phyloP scores from a whole-genome alignment of 2,113 vertebrate genomes.

The Lontra canadensis region DNA sequence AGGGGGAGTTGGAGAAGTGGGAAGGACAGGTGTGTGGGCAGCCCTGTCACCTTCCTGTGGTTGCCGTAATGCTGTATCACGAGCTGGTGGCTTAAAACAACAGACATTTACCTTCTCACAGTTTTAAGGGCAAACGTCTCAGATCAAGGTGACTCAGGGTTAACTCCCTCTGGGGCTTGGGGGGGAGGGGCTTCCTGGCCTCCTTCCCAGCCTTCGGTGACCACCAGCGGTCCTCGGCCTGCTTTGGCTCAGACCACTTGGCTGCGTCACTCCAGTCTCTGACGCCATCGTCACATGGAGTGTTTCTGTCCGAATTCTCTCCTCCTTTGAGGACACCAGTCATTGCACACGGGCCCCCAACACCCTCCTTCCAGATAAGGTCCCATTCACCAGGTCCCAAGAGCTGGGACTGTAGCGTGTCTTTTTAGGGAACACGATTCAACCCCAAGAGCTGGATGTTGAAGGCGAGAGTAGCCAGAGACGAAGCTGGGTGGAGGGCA shows the following conservation, averaged over 20 bases:
- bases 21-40: neutral
- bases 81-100: neutral
- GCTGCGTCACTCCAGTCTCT: neutral
- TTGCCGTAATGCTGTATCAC: neutral
- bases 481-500: neutral
- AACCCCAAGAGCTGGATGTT: neutral
- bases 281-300: neutral
- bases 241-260: too few relatives aligned
- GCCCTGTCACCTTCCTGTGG: neutral
- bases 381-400: neutral
- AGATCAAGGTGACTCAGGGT: neutral
- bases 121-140: neutral
- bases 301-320: neutral
- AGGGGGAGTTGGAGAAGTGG: neutral
- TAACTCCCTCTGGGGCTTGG: neutral
- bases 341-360: neutral
- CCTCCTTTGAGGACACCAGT: neutral
- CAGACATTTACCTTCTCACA: neutral
- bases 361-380: neutral
- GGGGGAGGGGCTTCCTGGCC: neutral
- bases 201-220: accelerated
- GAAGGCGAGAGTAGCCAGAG: neutral
- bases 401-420: neutral
- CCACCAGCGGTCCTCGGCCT: neutral
- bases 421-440: neutral